Percentiles rank a stretch among this genome's conserved stretches.
Conservation (phyloP, 2,888 invertebrate genomes). For the Sarcophaga caerulescens region DNA sequence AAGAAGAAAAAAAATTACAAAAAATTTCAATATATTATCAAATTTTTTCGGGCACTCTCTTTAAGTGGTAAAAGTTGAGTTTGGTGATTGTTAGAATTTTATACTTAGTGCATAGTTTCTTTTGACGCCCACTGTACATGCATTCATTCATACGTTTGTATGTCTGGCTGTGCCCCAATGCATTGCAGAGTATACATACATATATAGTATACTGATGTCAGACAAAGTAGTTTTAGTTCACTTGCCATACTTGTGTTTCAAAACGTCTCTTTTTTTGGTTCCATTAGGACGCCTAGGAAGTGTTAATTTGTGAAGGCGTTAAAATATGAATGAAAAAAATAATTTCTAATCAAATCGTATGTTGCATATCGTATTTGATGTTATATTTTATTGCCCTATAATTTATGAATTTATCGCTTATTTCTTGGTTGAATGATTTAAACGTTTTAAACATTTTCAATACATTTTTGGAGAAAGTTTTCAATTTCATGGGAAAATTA, state of each 20-base stretch:
- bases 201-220: too few relatives aligned
- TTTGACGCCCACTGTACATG: too few relatives aligned
- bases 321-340: conserved; percentile 27
- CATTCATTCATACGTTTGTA: neutral
- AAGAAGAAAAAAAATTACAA: too few relatives aligned
- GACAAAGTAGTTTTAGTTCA: neutral
- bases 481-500: neutral
- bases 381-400: conserved; percentile 2
- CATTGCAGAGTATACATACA: too few relatives aligned
- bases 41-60: too few relatives aligned
- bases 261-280: neutral
- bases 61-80: too few relatives aligned
- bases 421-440: conserved; percentile 3
- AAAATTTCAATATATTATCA: too few relatives aligned
- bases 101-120: too few relatives aligned
- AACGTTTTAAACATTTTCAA: conserved; percentile 1
- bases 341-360: conserved; percentile 40
- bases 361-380: conserved; percentile 9
- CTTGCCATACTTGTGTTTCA: neutral
- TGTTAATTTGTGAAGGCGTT: conserved; percentile 64
- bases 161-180: neutral
- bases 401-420: neutral
- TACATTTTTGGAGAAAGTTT: neutral
- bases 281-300: conserved; percentile 54
- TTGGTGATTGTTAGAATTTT: too few relatives aligned